Base-by-base conservation (phyloP, 1,140 invertebrate genomes). In the Drosophila athabasca region DNA sequence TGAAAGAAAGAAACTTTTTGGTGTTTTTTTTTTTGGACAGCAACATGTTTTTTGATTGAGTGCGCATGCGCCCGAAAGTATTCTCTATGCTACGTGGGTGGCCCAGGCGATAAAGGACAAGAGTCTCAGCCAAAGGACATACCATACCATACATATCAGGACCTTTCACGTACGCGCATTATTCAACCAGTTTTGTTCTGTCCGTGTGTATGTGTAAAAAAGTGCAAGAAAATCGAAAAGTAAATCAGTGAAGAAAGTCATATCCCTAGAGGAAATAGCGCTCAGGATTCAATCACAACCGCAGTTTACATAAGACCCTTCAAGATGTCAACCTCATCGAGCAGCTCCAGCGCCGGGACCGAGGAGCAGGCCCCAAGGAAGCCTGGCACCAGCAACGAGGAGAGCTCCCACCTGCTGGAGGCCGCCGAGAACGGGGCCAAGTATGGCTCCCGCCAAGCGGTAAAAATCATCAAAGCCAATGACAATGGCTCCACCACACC, bases 391-490 rank as follows among this genome's bases (percentile, higher is more conserved):
- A 78, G 50, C 49, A 91, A 67, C 15, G 90, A 90, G 75, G 90
- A 91, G 76, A 91, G 83, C 71, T 91, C 90, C 62, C 90, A 90
- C 71, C 80, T 91, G 72, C 76, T 91, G 79, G 90, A 91, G 55
- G 72, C 90, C 17, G 67, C 65, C 45, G 90, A 76, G 13, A 91
- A 77, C 64, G 90, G 79, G 8, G 90, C 78, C 71, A 91, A 91
- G 54, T 91, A 91, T 69, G 90, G 90, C 50, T 91, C 85, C 67
- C 79, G 83, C 31, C 82, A 90, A 84, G 79, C 90, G 70, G 85
- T 91, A 79, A 90, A 87, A 79, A 87, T 87, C 45, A 39, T 87
- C 52, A 87, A 82, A 69, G 71, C 46, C 65, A 61, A 76, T 67
- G 78, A 58, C n/a, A 84, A 78, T 84, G 80, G 65, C 52, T 68